Percentiles rank a stretch among this genome's conserved stretches.
Evolutionary conservation across 2,888 invertebrate species (phyloP).

Genomic region (Achlya flavicornis): DNA sequence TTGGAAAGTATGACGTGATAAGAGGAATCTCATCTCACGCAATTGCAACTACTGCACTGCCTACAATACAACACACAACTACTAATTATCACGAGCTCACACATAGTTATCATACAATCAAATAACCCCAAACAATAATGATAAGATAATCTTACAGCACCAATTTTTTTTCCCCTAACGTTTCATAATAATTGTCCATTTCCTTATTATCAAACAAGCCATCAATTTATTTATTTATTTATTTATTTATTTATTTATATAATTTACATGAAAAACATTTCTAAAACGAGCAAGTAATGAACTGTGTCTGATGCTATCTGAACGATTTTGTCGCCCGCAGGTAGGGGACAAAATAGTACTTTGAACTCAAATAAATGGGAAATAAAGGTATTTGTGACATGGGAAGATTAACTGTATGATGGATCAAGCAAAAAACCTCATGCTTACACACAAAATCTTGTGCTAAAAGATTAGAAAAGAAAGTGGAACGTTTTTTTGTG

Average conservation of each 20-base stretch:
- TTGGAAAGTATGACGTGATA: no score
- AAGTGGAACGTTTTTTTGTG: neutral
- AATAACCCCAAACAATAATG: neutral
- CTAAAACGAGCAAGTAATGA: conserved; percentile 17
- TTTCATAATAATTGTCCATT: neutral
- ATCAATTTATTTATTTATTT: conserved; percentile 2
- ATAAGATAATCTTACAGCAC: neutral
- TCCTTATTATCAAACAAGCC: neutral
- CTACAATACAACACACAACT: neutral
- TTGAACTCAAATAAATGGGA: neutral
- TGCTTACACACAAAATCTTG: no score
- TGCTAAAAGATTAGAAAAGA: no score
- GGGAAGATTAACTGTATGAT: no score
- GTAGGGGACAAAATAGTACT: conserved; percentile 25
- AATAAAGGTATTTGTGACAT: neutral
- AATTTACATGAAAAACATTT: conserved; percentile 25
- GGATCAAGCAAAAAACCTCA: no score
- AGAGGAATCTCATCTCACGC: neutral
- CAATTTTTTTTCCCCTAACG: neutral
- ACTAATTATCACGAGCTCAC: neutral
- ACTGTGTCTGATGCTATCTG: conserved; percentile 29
- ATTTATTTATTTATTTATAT: no score
- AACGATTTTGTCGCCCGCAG: conserved; percentile 36
- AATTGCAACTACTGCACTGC: neutral
- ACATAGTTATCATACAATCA: neutral